A percentile compares a stretch with the other conserved stretches of the same genome.
phyloP scores from a whole-genome alignment of 2,888 invertebrate genomes.

The Mimumesa dahlbomi region DNA sequence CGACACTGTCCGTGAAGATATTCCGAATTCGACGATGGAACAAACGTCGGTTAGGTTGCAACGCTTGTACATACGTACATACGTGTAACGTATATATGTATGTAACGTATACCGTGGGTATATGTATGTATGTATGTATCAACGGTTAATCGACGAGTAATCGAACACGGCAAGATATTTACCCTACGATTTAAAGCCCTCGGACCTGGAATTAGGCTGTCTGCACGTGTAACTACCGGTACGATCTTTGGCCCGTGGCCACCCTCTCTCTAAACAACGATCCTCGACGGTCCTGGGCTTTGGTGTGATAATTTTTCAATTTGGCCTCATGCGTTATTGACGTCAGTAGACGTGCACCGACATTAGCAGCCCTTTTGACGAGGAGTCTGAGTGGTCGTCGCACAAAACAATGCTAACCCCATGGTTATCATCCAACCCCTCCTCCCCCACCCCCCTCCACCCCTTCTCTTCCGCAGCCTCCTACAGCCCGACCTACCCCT shows the following conservation, averaged over 20 bases:
- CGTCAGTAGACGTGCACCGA: constrained; percentile 58
- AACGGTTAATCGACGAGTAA: constrained; percentile 32
- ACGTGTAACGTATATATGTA: too few relatives aligned
- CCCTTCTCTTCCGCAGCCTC: constrained; percentile 19
- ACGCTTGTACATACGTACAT: too few relatives aligned
- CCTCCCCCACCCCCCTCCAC: constrained; percentile 5
- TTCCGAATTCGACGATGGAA: constrained; percentile 11
- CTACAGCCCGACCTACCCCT: constrained; percentile 41
- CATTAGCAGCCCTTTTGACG: constrained; percentile 72
- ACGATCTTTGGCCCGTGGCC: constrained; percentile 31
- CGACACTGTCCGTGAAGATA: constrained; percentile 17
- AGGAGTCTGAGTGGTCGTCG: constrained; percentile 68
- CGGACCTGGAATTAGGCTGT: constrained; percentile 34
- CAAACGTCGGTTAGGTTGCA: too few relatives aligned
- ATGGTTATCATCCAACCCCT: constrained; percentile 40
- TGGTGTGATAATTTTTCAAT: constrained; percentile 80
- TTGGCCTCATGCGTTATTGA: constrained; percentile 78
- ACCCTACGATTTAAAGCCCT: constrained; percentile 22
- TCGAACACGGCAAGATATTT: constrained; percentile 6
- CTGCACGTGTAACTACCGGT: constrained; percentile 15
- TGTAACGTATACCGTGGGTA: too few relatives aligned
- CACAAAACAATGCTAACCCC: constrained; percentile 69
- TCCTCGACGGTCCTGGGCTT: constrained; percentile 58
- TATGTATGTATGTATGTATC: too few relatives aligned
- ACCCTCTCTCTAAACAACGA: constrained; percentile 67